phyloP scores from a whole-genome alignment of 2,113 vertebrate species.

The Alosa alosa region DNA sequence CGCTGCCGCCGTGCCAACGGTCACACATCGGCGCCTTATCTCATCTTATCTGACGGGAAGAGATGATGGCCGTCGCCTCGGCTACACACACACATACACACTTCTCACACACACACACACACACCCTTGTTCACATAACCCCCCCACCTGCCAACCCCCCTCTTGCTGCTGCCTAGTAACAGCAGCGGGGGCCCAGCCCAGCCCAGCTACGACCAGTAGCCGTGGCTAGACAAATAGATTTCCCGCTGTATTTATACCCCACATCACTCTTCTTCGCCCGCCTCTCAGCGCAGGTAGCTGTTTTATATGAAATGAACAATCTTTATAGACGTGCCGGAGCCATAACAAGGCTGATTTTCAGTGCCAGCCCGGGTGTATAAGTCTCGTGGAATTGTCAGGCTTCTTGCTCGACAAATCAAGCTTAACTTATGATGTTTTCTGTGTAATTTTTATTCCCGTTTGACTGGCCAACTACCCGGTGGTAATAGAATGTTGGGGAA shows the following conservation, averaged over 20 bases:
- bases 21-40: conserved; percentile 81
- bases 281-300: conserved; percentile 87
- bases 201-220: conserved; percentile 68
- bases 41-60: conserved; percentile 79
- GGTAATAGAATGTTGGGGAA: conserved; percentile 93
- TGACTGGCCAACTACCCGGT: conserved; percentile 93
- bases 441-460: conserved; percentile 97
- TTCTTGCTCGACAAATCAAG: conserved; percentile 95
- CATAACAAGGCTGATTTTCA: conserved; percentile 95
- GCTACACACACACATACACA: conserved; percentile 42
- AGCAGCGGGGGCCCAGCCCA: conserved; percentile 52
- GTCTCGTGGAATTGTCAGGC: conserved; percentile 92
- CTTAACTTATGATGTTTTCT: conserved; percentile 96
- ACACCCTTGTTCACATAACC: neutral
- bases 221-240: conserved; percentile 86
- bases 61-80: conserved; percentile 68
- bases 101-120: conserved; percentile 17
- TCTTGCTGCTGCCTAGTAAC: conserved; percentile 65
- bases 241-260: conserved; percentile 87
- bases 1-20: conserved; percentile 71
- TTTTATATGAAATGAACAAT: conserved; percentile 96
- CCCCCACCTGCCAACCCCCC: neutral
- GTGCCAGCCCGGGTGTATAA: conserved; percentile 81
- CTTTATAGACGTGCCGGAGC: conserved; percentile 93
- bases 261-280: conserved; percentile 88